Conservation (phyloP, 1,140 invertebrate genomes). For the Pristionchus pacificus region DNA sequence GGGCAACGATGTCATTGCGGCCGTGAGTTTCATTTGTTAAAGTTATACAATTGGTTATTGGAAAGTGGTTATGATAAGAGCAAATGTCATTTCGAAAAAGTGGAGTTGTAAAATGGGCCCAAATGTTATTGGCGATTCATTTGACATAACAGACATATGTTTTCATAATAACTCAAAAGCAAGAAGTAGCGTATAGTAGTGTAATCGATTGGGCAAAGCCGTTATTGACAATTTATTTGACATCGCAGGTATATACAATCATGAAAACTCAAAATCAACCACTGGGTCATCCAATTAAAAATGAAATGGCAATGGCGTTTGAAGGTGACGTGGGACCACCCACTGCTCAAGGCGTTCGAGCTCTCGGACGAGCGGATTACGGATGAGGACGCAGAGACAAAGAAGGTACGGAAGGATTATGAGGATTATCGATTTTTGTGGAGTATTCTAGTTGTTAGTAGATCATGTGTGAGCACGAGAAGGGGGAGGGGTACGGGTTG, state of each 20-base stretch:
- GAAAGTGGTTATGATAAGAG: too few relatives aligned
- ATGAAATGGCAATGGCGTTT: neutral
- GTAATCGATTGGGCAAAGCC: slow-evolving; percentile 1
- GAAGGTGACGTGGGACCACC: slow-evolving; percentile 28
- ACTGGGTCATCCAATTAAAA: neutral
- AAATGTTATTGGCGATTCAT: too few relatives aligned
- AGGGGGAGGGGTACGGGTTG: too few relatives aligned
- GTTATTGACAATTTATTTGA: too few relatives aligned
- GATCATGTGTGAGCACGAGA: neutral
- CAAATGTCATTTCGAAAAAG: too few relatives aligned
- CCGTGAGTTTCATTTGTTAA: slow-evolving; percentile 9
- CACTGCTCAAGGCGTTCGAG: slow-evolving; percentile 22
- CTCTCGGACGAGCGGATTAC: slow-evolving; percentile 33
- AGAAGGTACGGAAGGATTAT: neutral
- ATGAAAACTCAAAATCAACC: too few relatives aligned
- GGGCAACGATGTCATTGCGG: slow-evolving; percentile 31
- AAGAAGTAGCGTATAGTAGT: too few relatives aligned
- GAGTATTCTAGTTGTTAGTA: neutral
- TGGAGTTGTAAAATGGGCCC: too few relatives aligned
- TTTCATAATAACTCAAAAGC: too few relatives aligned
- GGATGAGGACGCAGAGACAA: slow-evolving; percentile 19
- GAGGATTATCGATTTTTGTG: neutral
- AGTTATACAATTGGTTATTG: too few relatives aligned
- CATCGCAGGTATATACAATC: too few relatives aligned
- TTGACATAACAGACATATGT: too few relatives aligned